Percentiles rank a stretch among this genome's conserved stretches.
These are phyloP conservation scores for Lycocorax pyrrhopterus DNA, from an alignment of 2,113 vertebrate species.

Conservation along the genomic window DNA sequence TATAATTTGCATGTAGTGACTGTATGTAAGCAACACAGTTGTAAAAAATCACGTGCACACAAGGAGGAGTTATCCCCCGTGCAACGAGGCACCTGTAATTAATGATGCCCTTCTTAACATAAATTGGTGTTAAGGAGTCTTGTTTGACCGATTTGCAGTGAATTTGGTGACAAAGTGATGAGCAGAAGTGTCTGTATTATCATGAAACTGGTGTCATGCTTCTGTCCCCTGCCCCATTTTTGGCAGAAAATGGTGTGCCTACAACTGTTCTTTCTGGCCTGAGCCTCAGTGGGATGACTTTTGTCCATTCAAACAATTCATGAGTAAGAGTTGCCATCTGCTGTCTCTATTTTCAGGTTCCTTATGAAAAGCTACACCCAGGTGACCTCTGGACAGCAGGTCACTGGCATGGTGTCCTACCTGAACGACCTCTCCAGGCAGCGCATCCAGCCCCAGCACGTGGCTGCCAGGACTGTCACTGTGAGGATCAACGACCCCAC, in stretches of 20 bases:
- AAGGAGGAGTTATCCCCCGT: background rate
- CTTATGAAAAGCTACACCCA: constrained; percentile 91
- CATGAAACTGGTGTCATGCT: background rate
- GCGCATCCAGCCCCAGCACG: constrained; percentile 83
- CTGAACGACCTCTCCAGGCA: constrained; percentile 81
- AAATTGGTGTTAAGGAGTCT: background rate
- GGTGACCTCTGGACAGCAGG: constrained; percentile 79
- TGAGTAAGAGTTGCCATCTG: background rate
- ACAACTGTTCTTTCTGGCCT: background rate
- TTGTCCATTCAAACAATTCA: background rate
- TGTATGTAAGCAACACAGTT: background rate
- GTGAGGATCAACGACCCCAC: constrained; percentile 78
- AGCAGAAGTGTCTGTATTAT: background rate
- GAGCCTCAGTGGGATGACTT: background rate
- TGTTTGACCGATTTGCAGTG: background rate
- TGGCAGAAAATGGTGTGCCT: background rate
- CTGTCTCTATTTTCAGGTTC: constrained; percentile 73
- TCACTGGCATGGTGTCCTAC: constrained; percentile 89
- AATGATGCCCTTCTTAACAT: background rate
- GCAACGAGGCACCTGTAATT: background rate
- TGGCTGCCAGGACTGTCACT: constrained; percentile 72
- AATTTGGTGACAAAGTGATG: background rate
- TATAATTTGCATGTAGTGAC: background rate
- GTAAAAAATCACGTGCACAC: background rate
- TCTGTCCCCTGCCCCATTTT: background rate